A percentile compares a stretch with the other conserved stretches of the same genome.
Conservation (phyloP, 1,140 invertebrate genomes). For the Aphelinus atriplicis region DNA sequence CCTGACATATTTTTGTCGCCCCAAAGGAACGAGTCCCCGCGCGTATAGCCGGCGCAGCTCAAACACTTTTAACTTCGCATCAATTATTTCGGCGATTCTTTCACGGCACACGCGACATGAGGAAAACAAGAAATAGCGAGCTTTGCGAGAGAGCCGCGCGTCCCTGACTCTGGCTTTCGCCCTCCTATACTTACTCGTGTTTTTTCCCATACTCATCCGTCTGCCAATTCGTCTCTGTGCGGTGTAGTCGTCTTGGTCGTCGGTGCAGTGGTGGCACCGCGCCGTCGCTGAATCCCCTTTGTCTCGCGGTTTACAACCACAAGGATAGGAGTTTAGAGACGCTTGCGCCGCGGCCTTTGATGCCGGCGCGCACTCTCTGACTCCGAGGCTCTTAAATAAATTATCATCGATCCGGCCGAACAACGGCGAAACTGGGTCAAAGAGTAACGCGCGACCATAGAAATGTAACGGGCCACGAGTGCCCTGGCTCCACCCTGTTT, state of each 20-base stretch:
- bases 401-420: constrained; percentile 21
- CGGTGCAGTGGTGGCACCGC: neutral
- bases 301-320: constrained; percentile 19
- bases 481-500: too few species aligned
- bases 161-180: neutral
- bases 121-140: neutral
- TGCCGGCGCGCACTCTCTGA: neutral
- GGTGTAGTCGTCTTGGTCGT: neutral
- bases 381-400: constrained; percentile 28
- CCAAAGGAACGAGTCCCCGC: too few species aligned
- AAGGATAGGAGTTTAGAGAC: constrained; percentile 18
- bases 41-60: too few species aligned
- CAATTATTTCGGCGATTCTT: constrained; percentile 20
- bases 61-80: constrained; percentile 18
- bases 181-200: neutral
- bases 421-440: constrained; percentile 11
- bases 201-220: too few species aligned
- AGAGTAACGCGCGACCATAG: neutral
- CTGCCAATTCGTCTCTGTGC: neutral
- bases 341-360: constrained; percentile 14
- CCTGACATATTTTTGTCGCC: too few species aligned
- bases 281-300: constrained; percentile 18
- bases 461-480: neutral
- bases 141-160: neutral
- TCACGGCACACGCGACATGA: neutral